Evolutionary conservation across 2,113 vertebrate species (phyloP).

Genomic region (Amphiprion percula): DNA sequence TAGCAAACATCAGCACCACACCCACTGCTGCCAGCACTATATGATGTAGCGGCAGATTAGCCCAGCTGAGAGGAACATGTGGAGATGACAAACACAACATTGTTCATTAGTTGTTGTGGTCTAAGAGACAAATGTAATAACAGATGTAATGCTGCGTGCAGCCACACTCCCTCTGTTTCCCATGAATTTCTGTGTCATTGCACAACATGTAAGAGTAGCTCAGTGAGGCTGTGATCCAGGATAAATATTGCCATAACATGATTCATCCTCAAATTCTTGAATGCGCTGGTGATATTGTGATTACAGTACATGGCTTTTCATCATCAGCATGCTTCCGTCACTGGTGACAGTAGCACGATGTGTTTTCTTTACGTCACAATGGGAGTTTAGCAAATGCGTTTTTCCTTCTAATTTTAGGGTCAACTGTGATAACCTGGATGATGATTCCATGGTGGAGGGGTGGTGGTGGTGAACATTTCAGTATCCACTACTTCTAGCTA

Average conservation of each 20-base stretch:
- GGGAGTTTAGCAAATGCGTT: background rate
- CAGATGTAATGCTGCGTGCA: background rate
- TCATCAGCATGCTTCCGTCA: slow-evolving; percentile 32
- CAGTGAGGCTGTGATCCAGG: slow-evolving; percentile 22
- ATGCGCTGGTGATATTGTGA: slow-evolving; percentile 18
- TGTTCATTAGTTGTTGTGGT: slow-evolving; percentile 16
- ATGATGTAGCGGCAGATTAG: background rate
- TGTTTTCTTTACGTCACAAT: slow-evolving; percentile 5
- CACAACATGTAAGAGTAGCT: slow-evolving; percentile 32
- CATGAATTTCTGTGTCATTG: slow-evolving; percentile 56
- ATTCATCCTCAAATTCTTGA: slow-evolving; percentile 46
- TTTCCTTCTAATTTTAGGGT: background rate
- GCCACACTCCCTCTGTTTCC: slow-evolving; percentile 26
- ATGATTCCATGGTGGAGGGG: too few species aligned
- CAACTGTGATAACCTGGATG: background rate
- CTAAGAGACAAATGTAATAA: slow-evolving; percentile 2
- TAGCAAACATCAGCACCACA: slow-evolving; percentile 26
- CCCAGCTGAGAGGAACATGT: background rate
- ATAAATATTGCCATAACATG: slow-evolving; percentile 52
- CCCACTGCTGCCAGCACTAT: slow-evolving; percentile 8
- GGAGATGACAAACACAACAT: background rate
- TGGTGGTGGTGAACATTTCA: too few species aligned
- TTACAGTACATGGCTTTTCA: slow-evolving; percentile 5
- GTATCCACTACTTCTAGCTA: too few species aligned
- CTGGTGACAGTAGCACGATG: background rate